phyloP scores from a whole-genome alignment of 1,140 invertebrate species.

The Brachionus rubens region DNA sequence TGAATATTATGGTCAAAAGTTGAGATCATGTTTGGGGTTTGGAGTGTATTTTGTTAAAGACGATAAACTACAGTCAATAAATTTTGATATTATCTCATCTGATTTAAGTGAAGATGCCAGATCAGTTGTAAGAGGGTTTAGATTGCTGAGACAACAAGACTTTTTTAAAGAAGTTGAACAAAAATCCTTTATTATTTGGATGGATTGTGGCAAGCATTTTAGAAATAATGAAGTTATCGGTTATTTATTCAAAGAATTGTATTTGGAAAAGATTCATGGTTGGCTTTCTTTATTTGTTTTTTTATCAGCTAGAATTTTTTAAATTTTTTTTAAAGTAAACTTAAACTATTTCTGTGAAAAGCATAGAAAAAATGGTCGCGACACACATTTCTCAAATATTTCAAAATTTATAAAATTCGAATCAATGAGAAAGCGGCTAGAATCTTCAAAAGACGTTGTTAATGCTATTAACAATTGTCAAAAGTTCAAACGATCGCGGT shows the following conservation, averaged over 20 bases:
- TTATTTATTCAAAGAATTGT: background rate
- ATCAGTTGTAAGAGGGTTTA: background rate
- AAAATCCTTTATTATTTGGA: background rate
- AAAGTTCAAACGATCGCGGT: background rate
- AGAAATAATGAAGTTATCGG: background rate
- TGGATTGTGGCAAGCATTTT: constrained; percentile 9
- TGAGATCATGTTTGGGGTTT: background rate
- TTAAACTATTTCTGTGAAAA: constrained; percentile 25
- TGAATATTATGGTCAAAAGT: constrained; percentile 17
- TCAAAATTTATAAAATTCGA: background rate
- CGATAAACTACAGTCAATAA: background rate
- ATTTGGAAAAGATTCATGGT: background rate
- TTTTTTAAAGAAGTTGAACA: background rate
- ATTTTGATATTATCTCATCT: background rate
- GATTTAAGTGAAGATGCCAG: background rate
- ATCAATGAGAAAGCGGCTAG: background rate
- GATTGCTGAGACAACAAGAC: background rate
- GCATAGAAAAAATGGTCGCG: constrained; percentile 23
- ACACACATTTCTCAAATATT: constrained; percentile 14
- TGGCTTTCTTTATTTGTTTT: too few species aligned
- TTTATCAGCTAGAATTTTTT: too few species aligned
- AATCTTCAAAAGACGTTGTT: background rate
- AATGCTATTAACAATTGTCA: constrained; percentile 7
- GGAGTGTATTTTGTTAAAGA: background rate
- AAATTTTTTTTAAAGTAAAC: constrained; percentile 21